These are phyloP conservation scores for Syngnathus floridae DNA, from an alignment of 2,113 vertebrate genomes.

Conservation along the genomic window DNA sequence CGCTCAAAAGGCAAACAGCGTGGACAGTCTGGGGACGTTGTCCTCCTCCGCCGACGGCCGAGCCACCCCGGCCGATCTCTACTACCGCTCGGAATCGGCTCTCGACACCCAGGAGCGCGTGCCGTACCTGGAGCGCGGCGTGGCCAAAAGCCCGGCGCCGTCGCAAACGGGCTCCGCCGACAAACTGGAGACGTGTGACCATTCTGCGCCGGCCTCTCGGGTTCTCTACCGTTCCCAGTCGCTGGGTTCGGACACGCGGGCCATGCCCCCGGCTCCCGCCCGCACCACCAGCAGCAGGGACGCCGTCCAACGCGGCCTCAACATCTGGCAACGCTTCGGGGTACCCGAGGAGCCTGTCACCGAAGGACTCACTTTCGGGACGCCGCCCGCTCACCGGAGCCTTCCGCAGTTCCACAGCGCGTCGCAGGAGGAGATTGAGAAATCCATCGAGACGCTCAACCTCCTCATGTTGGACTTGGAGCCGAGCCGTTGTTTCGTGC, in stretches of 20 bases:
- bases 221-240: slow-evolving; percentile 82
- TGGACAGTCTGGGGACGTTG: slow-evolving; percentile 88
- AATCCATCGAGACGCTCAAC: slow-evolving; percentile 92
- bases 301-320: slow-evolving; percentile 91
- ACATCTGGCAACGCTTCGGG: slow-evolving; percentile 87
- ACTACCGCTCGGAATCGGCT: slow-evolving; percentile 69
- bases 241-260: slow-evolving; percentile 67
- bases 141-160: slow-evolving; percentile 42
- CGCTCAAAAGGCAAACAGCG: slow-evolving; percentile 86
- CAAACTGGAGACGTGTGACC: slow-evolving; percentile 59
- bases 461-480: slow-evolving; percentile 92
- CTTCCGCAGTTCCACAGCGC: slow-evolving; percentile 84
- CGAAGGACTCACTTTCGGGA: slow-evolving; percentile 65
- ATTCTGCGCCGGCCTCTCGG: slow-evolving; percentile 43
- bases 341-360: slow-evolving; percentile 71
- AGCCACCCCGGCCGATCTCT: slow-evolving; percentile 73
- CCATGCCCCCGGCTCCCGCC: slow-evolving; percentile 80
- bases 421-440: slow-evolving; percentile 89
- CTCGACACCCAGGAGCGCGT: slow-evolving; percentile 75
- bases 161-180: slow-evolving; percentile 30
- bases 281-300: slow-evolving; percentile 91
- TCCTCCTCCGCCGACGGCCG: slow-evolving; percentile 79
- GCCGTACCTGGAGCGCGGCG: slow-evolving; percentile 60
- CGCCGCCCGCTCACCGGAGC: slow-evolving; percentile 71
- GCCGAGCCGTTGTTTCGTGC: slow-evolving; percentile 59